Conservation (phyloP, 2,113 vertebrate species). For the Laterallus jamaicensis region DNA sequence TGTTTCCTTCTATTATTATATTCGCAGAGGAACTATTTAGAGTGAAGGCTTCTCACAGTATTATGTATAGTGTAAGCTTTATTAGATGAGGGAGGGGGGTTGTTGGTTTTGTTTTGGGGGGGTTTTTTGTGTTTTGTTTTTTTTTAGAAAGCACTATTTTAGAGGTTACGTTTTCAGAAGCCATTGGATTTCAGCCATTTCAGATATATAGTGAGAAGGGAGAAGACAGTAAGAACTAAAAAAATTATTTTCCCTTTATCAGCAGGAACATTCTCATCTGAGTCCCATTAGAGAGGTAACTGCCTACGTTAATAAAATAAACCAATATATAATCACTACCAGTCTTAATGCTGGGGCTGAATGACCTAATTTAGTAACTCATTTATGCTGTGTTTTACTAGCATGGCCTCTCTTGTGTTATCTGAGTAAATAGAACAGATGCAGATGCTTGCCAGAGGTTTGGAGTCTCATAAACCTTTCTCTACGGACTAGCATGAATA, state of each 20-base stretch:
- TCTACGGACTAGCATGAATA: not conserved
- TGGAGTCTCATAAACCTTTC: not conserved
- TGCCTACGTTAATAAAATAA: slow-evolving; percentile 33
- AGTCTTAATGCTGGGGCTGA: not conserved
- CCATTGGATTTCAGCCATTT: slow-evolving; percentile 4
- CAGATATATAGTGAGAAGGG: not conserved
- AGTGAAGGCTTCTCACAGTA: not conserved
- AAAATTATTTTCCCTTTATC: not conserved
- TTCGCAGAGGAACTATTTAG: not conserved
- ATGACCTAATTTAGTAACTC: slow-evolving; percentile 18
- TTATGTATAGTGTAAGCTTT: not conserved
- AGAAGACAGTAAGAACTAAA: not conserved
- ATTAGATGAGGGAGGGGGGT: not conserved
- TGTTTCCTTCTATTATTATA: slow-evolving; percentile 10
- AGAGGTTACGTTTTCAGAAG: not conserved
- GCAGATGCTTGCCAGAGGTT: slow-evolving; percentile 7
- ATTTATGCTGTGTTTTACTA: not conserved
- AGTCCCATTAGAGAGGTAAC: slow-evolving; percentile 11
- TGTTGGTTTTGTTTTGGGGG: not conserved
- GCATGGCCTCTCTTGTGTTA: not conserved
- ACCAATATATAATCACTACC: not conserved
- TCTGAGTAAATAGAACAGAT: not conserved
- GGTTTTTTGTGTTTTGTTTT: not conserved
- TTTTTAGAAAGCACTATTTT: not conserved
- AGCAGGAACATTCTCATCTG: slow-evolving; percentile 28